Base-by-base conservation (phyloP, 2,113 vertebrate genomes). In the Siniperca chuatsi region DNA sequence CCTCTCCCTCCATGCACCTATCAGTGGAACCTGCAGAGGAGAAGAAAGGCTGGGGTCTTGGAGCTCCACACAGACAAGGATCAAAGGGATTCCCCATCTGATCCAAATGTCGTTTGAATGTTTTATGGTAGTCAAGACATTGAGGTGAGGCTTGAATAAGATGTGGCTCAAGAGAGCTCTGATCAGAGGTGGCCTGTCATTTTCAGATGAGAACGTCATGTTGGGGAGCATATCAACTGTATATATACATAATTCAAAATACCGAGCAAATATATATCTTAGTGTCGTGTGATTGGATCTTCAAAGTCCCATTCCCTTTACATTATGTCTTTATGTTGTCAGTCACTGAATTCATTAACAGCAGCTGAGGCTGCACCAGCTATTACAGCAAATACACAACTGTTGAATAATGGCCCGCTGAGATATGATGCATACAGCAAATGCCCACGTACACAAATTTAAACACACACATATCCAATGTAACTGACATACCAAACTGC, bases 61-160 rank as follows among this genome's bases (percentile, higher is more conserved):
- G 42, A 82, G 65, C 73, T 90, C 55, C 82, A 77, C 60, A 62
- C 52, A 65, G 79, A 81, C 77, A 21, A 1, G 73, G 70, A 92
- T 92, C 81, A 93, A 90, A 90, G 71, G 79, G 77, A 90, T 89
- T 85, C 57, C 70, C 72, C 29, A 46, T 90, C 72, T 74, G 85
- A 90, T 83, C 78, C 71, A 82, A 85, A 90, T 65, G 81, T 75
- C 42, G 18, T 91, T 90, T 86, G 67, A 92, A 93, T 89, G 80
- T 88, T 90, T 89, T 61, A 90, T 81, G 72, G 18, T 21, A 69
- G 67, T 46, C 54, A 33, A 66, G 2, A 35, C 50, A 44, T 6
- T 8, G 44, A 82, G 82, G 57, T 50, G 50, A 87, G 67, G 48
- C 48, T 48, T 54, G 57, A 83, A 75, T 12, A 73, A 84, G 81